A percentile compares a stretch with the other conserved stretches of the same genome.
Evolutionary conservation across 1,140 invertebrate species (phyloP).

Genomic region (Euwallacea similis): DNA sequence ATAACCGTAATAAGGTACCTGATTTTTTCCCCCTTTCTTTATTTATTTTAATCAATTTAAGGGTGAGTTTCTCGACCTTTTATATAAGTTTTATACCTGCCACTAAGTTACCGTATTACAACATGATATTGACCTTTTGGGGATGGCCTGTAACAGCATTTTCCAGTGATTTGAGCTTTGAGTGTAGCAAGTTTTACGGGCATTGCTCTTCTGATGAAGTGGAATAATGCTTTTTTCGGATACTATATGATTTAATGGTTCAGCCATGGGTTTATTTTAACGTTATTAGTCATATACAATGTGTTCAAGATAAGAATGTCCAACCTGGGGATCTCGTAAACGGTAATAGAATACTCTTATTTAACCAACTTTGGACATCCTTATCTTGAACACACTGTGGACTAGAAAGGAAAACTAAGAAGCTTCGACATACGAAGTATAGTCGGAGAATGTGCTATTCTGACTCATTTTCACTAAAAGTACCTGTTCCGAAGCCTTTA

Average conservation of each 20-base stretch:
- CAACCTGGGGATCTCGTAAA: no score
- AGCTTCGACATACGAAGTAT: not conserved
- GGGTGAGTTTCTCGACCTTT: constrained; percentile 26
- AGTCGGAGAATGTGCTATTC: not conserved
- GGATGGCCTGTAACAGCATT: constrained; percentile 19
- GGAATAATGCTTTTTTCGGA: constrained; percentile 19
- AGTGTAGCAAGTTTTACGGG: constrained; percentile 14
- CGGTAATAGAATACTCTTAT: no score
- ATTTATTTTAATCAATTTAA: constrained; percentile 26
- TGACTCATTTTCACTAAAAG: not conserved
- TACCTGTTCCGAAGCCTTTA: constrained; percentile 27
- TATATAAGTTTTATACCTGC: constrained; percentile 27
- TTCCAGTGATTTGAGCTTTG: constrained; percentile 24
- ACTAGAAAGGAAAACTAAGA: not conserved
- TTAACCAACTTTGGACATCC: no score
- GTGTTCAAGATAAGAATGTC: no score
- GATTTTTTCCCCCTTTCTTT: constrained; percentile 11
- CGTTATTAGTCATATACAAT: no score
- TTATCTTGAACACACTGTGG: not conserved
- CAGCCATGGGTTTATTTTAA: no score
- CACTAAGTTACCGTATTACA: constrained; percentile 13
- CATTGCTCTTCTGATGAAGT: constrained; percentile 13
- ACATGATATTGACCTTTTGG: constrained; percentile 23
- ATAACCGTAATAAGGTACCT: not conserved
- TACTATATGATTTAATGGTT: constrained; percentile 6